These are phyloP conservation scores for Brachypodius melanocephalos DNA, from an alignment of 2,113 vertebrate genomes.

Conservation along the genomic window DNA sequence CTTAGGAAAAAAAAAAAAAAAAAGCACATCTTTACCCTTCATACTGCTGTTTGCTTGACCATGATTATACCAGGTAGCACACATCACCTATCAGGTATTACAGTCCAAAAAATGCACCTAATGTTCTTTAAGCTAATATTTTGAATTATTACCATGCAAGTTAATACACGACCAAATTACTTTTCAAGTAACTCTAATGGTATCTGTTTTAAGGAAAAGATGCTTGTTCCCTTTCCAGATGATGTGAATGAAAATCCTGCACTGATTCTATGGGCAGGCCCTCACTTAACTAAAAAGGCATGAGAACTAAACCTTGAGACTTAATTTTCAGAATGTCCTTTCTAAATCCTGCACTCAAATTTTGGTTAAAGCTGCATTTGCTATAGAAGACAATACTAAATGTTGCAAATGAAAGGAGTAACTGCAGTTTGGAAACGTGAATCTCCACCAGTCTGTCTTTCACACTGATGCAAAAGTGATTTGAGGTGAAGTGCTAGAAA, in stretches of 20 bases:
- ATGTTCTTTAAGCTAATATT: background rate
- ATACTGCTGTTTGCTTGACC: slow-evolving; percentile 10
- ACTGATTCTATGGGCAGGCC: background rate
- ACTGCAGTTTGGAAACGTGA: background rate
- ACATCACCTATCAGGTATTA: slow-evolving; percentile 9
- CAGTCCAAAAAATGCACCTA: slow-evolving; percentile 27
- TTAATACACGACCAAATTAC: background rate
- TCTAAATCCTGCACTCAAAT: background rate
- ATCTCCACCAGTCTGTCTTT: background rate
- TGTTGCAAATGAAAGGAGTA: background rate
- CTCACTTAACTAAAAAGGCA: background rate
- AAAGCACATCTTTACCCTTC: slow-evolving; percentile 53
- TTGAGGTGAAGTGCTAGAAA: slow-evolving; percentile 4
- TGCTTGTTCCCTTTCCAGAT: slow-evolving; percentile 27
- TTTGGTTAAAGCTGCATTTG: slow-evolving; percentile 53
- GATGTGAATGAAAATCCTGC: background rate
- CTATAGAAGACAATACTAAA: background rate
- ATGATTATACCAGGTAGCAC: background rate
- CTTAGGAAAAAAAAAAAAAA: background rate
- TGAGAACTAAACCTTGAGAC: background rate
- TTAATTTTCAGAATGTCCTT: background rate
- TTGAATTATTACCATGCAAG: slow-evolving; percentile 47
- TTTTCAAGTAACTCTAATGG: slow-evolving; percentile 30
- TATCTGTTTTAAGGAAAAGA: background rate
- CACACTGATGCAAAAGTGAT: background rate